Percentiles rank a stretch among this genome's conserved stretches.
Conservation (phyloP, 2,888 invertebrate genomes). For the Eretmocerus hayati region DNA sequence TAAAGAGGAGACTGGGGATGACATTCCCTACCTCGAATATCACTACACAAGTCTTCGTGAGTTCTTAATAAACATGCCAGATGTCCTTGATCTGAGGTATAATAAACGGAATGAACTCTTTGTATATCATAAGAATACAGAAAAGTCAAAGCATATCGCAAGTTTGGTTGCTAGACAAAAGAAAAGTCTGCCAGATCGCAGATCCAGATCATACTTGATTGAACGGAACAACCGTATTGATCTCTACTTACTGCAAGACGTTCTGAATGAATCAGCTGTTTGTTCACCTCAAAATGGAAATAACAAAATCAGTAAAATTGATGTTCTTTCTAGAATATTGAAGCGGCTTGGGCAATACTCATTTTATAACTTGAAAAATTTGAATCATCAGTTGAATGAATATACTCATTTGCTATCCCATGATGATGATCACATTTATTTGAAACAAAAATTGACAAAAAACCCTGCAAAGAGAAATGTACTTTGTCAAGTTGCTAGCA, state of each 20-base stretch:
- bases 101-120: slow-evolving; percentile 6
- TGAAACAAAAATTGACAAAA: slow-evolving; percentile 4
- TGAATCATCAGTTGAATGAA: slow-evolving; percentile 11
- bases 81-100: background rate
- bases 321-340: slow-evolving; percentile 6
- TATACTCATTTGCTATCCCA: slow-evolving; percentile 7
- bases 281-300: background rate
- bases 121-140: slow-evolving; percentile 7
- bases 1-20: slow-evolving; percentile 1
- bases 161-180: slow-evolving; percentile 7
- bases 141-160: slow-evolving; percentile 13
- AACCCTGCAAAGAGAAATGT: too few relatives aligned
- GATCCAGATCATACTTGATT: background rate
- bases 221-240: slow-evolving; percentile 3
- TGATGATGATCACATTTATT: slow-evolving; percentile 8
- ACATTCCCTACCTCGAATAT: slow-evolving; percentile 15
- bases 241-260: slow-evolving; percentile 1
- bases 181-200: background rate
- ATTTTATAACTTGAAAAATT: slow-evolving; percentile 4
- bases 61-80: slow-evolving; percentile 11
- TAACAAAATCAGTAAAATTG: slow-evolving; percentile 1
- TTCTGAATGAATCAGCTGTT: slow-evolving; percentile 4
- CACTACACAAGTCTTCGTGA: slow-evolving; percentile 11
- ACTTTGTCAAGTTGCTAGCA: too few relatives aligned
- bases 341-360: background rate